phyloP scores from a whole-genome alignment of 2,797 vertebrate genomes.

The Telmatherina bonti region DNA sequence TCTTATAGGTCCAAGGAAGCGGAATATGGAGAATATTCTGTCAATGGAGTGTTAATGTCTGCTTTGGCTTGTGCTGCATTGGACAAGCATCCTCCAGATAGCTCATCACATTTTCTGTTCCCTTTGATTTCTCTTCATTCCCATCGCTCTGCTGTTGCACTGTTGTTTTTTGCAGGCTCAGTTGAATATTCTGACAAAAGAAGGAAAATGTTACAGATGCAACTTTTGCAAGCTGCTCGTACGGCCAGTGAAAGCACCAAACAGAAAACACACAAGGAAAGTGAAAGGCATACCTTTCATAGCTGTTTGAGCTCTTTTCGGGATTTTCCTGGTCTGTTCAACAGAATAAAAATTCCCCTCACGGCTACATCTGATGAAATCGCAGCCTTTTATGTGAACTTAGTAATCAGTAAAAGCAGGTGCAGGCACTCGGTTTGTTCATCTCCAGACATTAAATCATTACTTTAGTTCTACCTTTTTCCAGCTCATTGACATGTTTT shows the following conservation, averaged over 20 bases:
- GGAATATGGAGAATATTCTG: not conserved
- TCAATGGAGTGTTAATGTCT: not conserved
- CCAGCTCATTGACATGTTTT: not conserved
- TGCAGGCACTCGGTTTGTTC: not conserved
- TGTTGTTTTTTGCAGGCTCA: not conserved
- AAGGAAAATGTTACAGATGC: not conserved
- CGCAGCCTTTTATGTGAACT: not conserved
- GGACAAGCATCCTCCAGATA: not conserved
- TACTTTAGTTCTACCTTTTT: not conserved
- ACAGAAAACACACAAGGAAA: not conserved
- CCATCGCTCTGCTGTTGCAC: not conserved
- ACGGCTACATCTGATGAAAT: not conserved
- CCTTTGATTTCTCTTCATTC: slow-evolving; percentile 1
- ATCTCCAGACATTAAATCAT: not conserved
- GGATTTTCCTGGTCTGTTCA: not conserved
- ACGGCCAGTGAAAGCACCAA: not conserved
- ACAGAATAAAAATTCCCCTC: not conserved
- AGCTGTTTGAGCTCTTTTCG: not conserved
- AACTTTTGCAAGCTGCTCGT: not conserved
- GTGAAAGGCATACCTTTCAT: not conserved
- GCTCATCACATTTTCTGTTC: slow-evolving; percentile 8
- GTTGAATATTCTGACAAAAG: slow-evolving; percentile 1
- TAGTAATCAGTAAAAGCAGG: slow-evolving; percentile 7
- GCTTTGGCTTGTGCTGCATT: not conserved
- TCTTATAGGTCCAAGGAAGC: not conserved